Evolutionary conservation across 1,140 invertebrate species (phyloP), one percentile per base, ranked within the genome.

Genomic region (Arion vulgaris): DNA sequence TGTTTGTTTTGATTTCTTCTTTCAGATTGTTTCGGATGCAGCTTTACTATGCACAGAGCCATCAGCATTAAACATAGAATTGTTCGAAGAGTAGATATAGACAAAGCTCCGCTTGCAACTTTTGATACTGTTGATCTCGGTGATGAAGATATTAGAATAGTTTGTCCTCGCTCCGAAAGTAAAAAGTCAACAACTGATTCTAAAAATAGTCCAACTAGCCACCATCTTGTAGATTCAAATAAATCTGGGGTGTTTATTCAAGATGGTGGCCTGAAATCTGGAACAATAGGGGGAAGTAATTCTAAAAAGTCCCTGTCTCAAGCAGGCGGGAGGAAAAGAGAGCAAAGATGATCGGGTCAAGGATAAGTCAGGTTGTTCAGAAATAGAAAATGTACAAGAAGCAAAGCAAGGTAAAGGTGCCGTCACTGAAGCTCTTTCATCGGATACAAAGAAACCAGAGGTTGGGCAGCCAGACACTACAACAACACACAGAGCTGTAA

Each of bases 51-150:
- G 85, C 86, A 84, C 74, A 84, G 76, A 83, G 36, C 51, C 49
- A 51, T 81, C 41, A 81, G 72, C 51, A 62, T 81, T 49, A 81
- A 81, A 74, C 71, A 81, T 69, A 73, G 80, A 73, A 74, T 81
- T 32, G 71, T 81, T 57, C 73, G 80, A 62, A 23, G 80, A 17
- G 71, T 57, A 74, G 80, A 74, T 34, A 74, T 81, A 53, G 69
- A 38, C 9, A 86, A 83, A 74, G 90, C 90, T 62, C 90, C 90
- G 51, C 80, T 91, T 49, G 90, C 90, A 28, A 89, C 90, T 17
- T 91, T 91, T 87, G 90, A 91, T 76, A 91, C 89, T n/a, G 84
- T 90, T 78, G 90, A 91, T 76, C 78, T 91, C 13, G 88, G 87
- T 32, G 85, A 86, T 72, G 85, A 84, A 57, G 84, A 85, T 80